Evolutionary conservation across 1,140 invertebrate genomes (phyloP), one percentile per base, ranked within the genome.

Genomic region (Drosophila willistoni): DNA sequence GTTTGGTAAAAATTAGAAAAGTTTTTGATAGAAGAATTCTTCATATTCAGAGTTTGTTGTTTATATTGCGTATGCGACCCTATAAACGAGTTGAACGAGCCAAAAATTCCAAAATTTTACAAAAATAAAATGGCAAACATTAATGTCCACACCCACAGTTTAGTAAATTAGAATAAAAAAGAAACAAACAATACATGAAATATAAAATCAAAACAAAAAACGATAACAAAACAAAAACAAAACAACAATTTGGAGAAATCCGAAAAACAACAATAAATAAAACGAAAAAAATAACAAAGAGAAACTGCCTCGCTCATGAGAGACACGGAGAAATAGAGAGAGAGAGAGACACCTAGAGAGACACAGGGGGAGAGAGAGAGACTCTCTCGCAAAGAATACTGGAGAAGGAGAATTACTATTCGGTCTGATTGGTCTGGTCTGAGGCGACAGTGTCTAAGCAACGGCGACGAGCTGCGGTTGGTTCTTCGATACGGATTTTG

Each of bases 391-490:
- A 44, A 41, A 64, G 64, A 71, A 61, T 55, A 57, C 67, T 72
- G 63, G 71, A 80, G 71, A 77, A 73, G 55, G 56, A 77, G 72
- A 73, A 68, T 59, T 77, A 67, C 68, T 57, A 66, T 51, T 22
- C 44, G 44, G 44, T 22, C 7, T 65, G 34, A 12, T 64, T 14
- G 47, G 36, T 36, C 2, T 1, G 10, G 56, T 57, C 54, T 65
- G 56, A 34, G 68, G 39, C 36, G 76, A 77, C 77, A 87, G 83
- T 87, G 70, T 79, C 76, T 82, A 54, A 87, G 54, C 68, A 83
- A 72, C 83, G 72, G 83, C 70, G 64, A 68, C 79, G 79, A 87
- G 68, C 22, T 72, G 64, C 76, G 79, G 83, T 80, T 71, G 66
- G 62, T 36, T 42, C 55, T 41, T 36, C 39, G 39, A n/a, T 36